Conservation (phyloP, 2,113 vertebrate species). For the Cephalopholis sonnerati region DNA sequence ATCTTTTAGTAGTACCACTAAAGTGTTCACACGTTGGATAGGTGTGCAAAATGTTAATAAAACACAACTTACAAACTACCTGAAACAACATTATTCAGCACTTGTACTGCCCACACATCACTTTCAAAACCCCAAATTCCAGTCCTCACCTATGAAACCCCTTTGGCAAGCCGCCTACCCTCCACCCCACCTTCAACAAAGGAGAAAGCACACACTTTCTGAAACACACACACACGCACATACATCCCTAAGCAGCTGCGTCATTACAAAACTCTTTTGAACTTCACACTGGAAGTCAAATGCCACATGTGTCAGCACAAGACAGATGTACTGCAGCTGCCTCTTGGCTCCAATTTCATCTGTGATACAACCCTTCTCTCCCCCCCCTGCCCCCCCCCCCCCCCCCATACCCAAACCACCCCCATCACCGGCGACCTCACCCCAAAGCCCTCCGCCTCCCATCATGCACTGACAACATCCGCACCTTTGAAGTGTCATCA, state of each 20-base stretch:
- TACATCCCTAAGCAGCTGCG: conserved; percentile 81
- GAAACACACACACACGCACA: conserved; percentile 58
- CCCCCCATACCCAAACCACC: conserved; percentile 13
- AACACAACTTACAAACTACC: conserved; percentile 9
- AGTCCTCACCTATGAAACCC: conserved; percentile 64
- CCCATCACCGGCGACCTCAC: conserved; percentile 24
- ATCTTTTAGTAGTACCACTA: too few relatives aligned
- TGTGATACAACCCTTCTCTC: conserved; percentile 34
- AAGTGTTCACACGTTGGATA: not conserved
- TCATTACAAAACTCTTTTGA: conserved; percentile 87
- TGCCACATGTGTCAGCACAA: conserved; percentile 85
- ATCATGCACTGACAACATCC: conserved; percentile 63
- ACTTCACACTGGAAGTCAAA: conserved; percentile 86
- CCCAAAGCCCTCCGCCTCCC: conserved; percentile 39
- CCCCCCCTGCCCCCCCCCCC: not conserved
- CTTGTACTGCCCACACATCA: conserved; percentile 49
- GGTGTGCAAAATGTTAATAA: not conserved
- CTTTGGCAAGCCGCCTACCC: conserved; percentile 12
- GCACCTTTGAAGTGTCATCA: conserved; percentile 68
- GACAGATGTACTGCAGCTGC: conserved; percentile 88
- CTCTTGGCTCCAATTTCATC: conserved; percentile 79
- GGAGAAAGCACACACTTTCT: conserved; percentile 43
- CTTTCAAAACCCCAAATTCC: conserved; percentile 48
- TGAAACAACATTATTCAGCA: conserved; percentile 13
- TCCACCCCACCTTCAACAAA: conserved; percentile 53